Evolutionary conservation across 2,113 vertebrate genomes (phyloP).

Genomic region (Tricholaema leucomelas): DNA sequence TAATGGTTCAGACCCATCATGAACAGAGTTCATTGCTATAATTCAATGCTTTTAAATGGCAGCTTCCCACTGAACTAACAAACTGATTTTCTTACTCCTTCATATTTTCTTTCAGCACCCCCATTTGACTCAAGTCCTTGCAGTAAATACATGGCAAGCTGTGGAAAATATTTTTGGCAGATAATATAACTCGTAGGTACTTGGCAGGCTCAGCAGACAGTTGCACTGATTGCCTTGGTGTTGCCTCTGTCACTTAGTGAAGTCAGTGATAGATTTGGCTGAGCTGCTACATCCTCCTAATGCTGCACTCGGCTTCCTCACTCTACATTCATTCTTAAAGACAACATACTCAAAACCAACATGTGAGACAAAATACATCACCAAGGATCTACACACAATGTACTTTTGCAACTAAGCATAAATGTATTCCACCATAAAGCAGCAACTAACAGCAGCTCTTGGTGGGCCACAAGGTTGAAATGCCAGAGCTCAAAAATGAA

Average conservation of each 20-base stretch:
- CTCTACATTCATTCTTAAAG: neutral
- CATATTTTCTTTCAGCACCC: neutral
- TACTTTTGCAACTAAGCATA: neutral
- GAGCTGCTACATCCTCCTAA: neutral
- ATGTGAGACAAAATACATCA: neutral
- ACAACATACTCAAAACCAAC: neutral
- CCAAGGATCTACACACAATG: neutral
- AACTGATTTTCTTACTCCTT: neutral
- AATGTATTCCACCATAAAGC: neutral
- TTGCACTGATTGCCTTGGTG: neutral
- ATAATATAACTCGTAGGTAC: neutral
- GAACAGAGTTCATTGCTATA: neutral
- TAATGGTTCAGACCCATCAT: neutral
- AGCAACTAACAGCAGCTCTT: neutral
- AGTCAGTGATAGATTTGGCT: neutral
- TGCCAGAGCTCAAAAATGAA: neutral
- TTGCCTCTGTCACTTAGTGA: neutral
- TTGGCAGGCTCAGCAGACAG: neutral
- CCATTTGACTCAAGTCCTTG: neutral
- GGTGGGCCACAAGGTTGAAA: neutral
- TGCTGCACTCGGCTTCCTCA: accelerated
- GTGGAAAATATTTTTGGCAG: neutral
- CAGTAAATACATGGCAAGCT: neutral
- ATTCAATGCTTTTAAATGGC: neutral
- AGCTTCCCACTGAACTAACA: neutral